Conservation (phyloP, 1,140 invertebrate genomes). For the Saccostrea cuccullata region DNA sequence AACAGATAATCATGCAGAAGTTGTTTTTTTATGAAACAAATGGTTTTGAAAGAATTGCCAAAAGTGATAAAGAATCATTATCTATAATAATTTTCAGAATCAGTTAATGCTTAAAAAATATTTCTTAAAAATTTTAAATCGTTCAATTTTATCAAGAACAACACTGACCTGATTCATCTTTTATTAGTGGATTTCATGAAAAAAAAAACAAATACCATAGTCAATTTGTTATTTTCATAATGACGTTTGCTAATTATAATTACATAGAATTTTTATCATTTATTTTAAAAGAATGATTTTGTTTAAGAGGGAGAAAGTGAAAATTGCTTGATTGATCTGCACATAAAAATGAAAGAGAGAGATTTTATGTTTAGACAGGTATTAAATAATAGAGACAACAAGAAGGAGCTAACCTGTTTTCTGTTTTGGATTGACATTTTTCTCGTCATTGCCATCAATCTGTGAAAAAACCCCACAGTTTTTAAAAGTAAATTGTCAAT, state of each 20-base stretch:
- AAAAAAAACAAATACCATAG: neutral
- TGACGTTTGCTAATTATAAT: too few relatives aligned
- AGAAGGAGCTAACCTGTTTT: neutral
- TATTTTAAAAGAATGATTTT: neutral
- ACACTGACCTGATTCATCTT: neutral
- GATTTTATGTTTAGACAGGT: neutral
- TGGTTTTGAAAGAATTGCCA: neutral
- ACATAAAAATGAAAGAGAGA: neutral
- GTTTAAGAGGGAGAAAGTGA: neutral
- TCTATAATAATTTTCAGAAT: neutral
- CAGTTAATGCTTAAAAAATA: neutral
- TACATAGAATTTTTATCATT: too few relatives aligned
- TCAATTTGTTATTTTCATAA: neutral
- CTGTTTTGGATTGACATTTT: neutral
- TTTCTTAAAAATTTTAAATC: neutral
- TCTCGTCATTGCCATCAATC: slow-evolving; percentile 35
- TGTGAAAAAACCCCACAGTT: neutral
- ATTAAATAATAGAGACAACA: neutral
- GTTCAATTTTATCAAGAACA: too few relatives aligned
- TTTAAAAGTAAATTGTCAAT: too few relatives aligned
- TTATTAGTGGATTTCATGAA: neutral
- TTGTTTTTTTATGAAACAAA: neutral
- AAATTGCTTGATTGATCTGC: too few relatives aligned
- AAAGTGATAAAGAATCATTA: neutral
- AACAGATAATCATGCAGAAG: too few relatives aligned